Evolutionary conservation across 1,140 invertebrate species (phyloP), one percentile per base, ranked within the genome.

Genomic region (Drosophila parabipectinata): DNA sequence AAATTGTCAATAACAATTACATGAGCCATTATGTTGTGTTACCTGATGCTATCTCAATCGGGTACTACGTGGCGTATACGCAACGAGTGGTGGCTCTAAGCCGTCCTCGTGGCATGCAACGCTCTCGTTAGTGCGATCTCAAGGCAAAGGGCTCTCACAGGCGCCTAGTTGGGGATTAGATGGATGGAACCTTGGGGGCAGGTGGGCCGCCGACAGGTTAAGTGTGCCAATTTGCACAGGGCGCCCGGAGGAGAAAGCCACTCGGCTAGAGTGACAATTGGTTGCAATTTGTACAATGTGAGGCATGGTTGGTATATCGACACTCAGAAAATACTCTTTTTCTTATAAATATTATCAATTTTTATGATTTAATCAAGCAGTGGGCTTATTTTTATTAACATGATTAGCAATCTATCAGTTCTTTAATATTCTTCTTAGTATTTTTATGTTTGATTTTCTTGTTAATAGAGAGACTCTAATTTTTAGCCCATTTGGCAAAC

Each of bases 21-120:
- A 59, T 26, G 50, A 55, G 14, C 50, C 45, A 34, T 61, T 60
- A 71, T 71, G 28, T 18, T 47, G 28, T 21, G 14, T 52, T 21
- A 10, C 21, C 18, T 10, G 12, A 37, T 37, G 10, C 30, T 28
- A 24, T 69, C 24, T 69, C 15, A 56, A 37, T 69, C 14, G 26
- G 26, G 72, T 74, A 7, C 10, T 21, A 77, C 79, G 69, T 61
- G 79, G 76, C 79, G 79, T 82, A 81, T 81, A 57, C 58, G 79
- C 60, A 78, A 77, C 59, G 78, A 60, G 58, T 64, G 54, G 61
- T 44, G 74, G 68, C 32, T 50, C 48, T 53, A 32, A 69, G 52
- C 48, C 45, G 48, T 26, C 30, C 52, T 50, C 53, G 34, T 37
- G 54, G 72, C 58, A 60, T 68, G 79, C 74, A 55, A 82, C 77